Percentiles rank a stretch among this genome's conserved stretches.
These are phyloP conservation scores for Rhagologus leucostigma DNA, from an alignment of 2,113 vertebrate species.

Conservation along the genomic window DNA sequence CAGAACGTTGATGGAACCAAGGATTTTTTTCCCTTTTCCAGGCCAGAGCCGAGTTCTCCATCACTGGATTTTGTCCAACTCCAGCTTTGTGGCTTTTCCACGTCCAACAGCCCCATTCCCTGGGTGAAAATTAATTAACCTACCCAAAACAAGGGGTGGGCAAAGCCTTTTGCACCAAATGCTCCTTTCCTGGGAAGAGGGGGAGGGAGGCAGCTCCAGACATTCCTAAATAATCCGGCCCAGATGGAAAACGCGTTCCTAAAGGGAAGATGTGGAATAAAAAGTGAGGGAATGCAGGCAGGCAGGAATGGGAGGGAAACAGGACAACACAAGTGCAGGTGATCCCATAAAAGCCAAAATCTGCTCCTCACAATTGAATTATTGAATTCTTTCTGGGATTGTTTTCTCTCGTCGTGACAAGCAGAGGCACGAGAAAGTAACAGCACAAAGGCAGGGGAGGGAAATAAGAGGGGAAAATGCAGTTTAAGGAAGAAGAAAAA, in stretches of 20 bases:
- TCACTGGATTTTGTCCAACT: background rate
- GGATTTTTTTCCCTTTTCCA: background rate
- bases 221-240: background rate
- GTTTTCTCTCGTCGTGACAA: background rate
- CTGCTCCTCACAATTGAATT: background rate
- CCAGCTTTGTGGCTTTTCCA: background rate
- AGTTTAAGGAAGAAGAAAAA: background rate
- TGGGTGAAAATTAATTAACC: background rate
- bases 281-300: background rate
- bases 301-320: background rate
- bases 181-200: background rate
- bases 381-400: background rate
- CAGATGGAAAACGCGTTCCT: background rate
- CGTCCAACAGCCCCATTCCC: background rate
- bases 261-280: background rate
- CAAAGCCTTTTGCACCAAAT: background rate
- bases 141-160: background rate
- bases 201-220: background rate
- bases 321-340: background rate
- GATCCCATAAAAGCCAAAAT: background rate
- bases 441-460: background rate
- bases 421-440: background rate
- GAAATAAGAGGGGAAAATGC: background rate
- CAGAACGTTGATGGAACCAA: accelerated
- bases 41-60: background rate